Percentiles rank a stretch among this genome's conserved stretches.
Conservation (phyloP, 1,140 invertebrate genomes). For the Drosophila littoralis region DNA sequence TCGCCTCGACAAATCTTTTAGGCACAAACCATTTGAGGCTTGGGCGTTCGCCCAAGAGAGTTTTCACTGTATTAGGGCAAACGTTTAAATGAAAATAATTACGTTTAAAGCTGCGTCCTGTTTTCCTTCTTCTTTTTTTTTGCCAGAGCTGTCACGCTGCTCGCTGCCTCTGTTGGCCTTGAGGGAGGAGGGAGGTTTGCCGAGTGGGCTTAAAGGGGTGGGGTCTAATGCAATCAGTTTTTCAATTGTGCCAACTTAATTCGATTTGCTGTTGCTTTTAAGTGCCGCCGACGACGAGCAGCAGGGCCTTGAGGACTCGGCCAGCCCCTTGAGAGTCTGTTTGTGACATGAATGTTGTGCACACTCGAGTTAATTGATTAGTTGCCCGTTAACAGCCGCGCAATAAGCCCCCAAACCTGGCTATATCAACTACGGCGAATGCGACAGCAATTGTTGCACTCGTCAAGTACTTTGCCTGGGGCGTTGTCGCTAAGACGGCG, state of each 20-base stretch:
- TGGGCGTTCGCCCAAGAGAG: background rate
- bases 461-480: constrained; percentile 14
- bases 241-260: constrained; percentile 68
- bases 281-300: constrained; percentile 32
- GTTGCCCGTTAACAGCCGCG: constrained; percentile 29
- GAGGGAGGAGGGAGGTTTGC: too few relatives aligned
- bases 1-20: too few relatives aligned
- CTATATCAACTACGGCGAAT: constrained; percentile 4
- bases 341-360: constrained; percentile 32
- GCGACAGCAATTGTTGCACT: background rate
- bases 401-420: constrained; percentile 55
- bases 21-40: background rate
- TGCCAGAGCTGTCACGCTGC: constrained; percentile 8
- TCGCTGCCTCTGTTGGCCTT: background rate
- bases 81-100: background rate
- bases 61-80: background rate
- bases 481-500: constrained; percentile 5
- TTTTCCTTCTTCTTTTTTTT: background rate
- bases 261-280: constrained; percentile 66
- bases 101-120: constrained; percentile 1
- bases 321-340: constrained; percentile 9
- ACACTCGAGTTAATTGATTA: constrained; percentile 78
- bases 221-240: constrained; percentile 63
- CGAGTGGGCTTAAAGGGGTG: background rate
- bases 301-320: constrained; percentile 16